Evolutionary conservation across 2,797 vertebrate genomes (phyloP), one percentile per base, ranked within the genome.

Genomic region (Cossypha dichroa): DNA sequence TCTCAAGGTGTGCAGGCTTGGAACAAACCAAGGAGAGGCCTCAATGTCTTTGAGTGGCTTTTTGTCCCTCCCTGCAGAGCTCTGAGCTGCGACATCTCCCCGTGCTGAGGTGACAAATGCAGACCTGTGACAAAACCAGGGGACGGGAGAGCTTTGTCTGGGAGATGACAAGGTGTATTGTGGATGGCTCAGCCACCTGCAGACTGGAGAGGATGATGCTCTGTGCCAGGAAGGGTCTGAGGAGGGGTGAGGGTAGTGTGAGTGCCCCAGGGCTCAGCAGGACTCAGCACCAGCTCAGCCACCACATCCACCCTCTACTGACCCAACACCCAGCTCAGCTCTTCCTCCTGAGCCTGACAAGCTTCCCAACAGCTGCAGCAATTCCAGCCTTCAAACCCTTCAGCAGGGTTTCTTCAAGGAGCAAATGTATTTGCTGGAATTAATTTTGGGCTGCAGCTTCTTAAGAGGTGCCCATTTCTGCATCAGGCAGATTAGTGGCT

Each of bases 301-400:
- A 0, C 1, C 0, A 10, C 2, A 0, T 16, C 51, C 6, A 1
- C 20, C 63, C 26, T 4, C 40, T 10, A 3, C 41, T 5, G 1
- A 56, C 0, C 33, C 78, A 21, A 6, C 56, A 45, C n/a, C 9
- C 4, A 8, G 16, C 72, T 19, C 40, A 10, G 26, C 38, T 17
- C 76, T 29, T 29, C 68, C n/a, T 72, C 68, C 72, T 26, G 23
- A 77, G 64, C 70, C 13, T 3, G 31, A 43, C 9, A 4, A 25
- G 38, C 52, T 64, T 40, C 69, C 73, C 76, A 29, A n/a, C 38
- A 78, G 55, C 33, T 67, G 59, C 78, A 63, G 55, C 67, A 22
- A 4, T 28, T 26, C 72, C 78, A 80, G 11, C 11, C 56, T 59
- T 33, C 77, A 52, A 76, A 40, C 33, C 69, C 64, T 80, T 68